Evolutionary conservation across 2,888 invertebrate species (phyloP), one percentile per base, ranked within the genome.

Genomic region (Amblyteles armatorius): DNA sequence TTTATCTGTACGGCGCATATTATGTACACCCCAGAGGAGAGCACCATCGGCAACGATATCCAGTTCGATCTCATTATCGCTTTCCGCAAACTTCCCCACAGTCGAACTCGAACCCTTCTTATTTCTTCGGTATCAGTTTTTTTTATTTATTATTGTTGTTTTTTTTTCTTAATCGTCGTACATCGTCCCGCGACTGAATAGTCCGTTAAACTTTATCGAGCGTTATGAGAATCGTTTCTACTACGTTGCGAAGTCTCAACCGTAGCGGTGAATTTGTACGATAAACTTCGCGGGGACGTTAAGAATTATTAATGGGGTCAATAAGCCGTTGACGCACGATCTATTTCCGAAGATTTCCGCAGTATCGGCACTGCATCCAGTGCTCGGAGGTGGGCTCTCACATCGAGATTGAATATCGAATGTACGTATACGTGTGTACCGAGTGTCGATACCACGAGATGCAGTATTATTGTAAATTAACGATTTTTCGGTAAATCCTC

Each of bases 261-360:
- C 5, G 19, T 44, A 9, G 19, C 50, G 29, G 80, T 57, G 67
- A 83, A 78, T 81, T 86, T 74, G 44, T 81, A n/a, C 63, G 65
- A 81, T 73, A 80, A 83, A 71, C 79, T 77, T 73, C 44, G 22
- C 67, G 26, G 11, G 29, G 74, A 74, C 78, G 71, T 69, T 85
- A 78, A 80, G 80, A 63, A 77, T 79, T 73, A 80, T 80, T 80
- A 69, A 83, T 83, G 83, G 77, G 60, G 55, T 65, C 63, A 78
- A 81, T 84, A 81, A 84, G 73, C 78, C 55, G 33, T n/a, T 84
- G 81, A 81, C 78, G 77, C 71, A 84, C 79, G 81, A 74, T 74
- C 52, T 36, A 60, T 69, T 50, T 22, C 44, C 69, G 19, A 50
- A 71, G 65, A 40, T 44, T 40, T 33, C 33, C 11, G 55, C 60